A percentile compares a stretch with the other conserved stretches of the same genome.
Conservation (phyloP, 64 coral and sea anemone species). For the Hydrozoanthus tunicans region DNA sequence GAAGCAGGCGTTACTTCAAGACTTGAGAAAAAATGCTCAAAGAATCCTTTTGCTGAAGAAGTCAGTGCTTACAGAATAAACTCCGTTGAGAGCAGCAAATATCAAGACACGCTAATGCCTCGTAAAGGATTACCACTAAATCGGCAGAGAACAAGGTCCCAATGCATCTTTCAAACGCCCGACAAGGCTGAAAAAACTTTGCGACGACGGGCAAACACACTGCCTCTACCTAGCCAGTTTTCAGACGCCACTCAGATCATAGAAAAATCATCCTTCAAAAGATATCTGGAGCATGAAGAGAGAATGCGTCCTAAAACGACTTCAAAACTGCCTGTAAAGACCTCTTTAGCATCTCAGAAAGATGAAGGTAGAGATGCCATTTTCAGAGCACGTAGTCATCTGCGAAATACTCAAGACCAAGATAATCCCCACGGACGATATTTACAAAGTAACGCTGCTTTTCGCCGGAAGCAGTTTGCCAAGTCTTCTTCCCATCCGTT, state of each 20-base stretch:
- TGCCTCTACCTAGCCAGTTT: background rate
- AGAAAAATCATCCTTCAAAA: background rate
- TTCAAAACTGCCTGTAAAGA: background rate
- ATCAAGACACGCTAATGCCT: background rate
- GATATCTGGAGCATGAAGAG: background rate
- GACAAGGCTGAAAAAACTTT: background rate
- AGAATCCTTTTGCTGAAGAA: background rate
- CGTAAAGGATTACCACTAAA: background rate
- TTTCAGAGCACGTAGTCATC: background rate
- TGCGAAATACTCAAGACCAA: background rate
- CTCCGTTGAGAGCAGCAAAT: background rate
- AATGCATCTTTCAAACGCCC: background rate
- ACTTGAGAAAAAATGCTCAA: background rate
- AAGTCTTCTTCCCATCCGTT: slow-evolving; percentile 3
- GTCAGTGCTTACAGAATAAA: background rate
- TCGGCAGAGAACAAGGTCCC: background rate
- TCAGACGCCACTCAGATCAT: background rate
- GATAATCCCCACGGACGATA: background rate
- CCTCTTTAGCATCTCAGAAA: slow-evolving; percentile 29
- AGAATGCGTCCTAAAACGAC: background rate
- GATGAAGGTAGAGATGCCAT: background rate
- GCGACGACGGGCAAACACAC: background rate
- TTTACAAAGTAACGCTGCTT: background rate
- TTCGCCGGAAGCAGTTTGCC: slow-evolving; percentile 1
- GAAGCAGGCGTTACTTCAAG: background rate